Conservation (phyloP, 2,113 vertebrate species). For the Phrynosoma platyrhinos region DNA sequence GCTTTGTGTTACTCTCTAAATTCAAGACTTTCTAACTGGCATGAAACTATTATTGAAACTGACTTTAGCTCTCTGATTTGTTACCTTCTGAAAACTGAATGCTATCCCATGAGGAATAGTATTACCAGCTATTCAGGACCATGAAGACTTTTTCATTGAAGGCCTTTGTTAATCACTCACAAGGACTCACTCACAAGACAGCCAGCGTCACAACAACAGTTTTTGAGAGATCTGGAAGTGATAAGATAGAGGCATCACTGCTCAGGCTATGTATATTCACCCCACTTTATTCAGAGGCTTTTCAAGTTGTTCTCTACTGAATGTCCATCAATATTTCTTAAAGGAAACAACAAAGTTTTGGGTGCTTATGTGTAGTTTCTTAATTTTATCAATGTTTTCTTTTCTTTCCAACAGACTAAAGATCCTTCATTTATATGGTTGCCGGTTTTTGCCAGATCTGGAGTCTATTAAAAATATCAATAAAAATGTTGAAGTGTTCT, state of each 20-base stretch:
- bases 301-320: background rate
- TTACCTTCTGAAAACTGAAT: background rate
- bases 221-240: background rate
- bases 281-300: background rate
- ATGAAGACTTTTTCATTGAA: background rate
- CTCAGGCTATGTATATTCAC: too few species aligned
- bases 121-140: background rate
- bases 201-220: background rate
- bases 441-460: constrained; percentile 50
- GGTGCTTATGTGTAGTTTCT: background rate
- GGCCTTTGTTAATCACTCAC: background rate
- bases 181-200: background rate
- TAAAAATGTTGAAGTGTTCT: constrained; percentile 57
- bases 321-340: background rate
- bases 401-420: constrained; percentile 65
- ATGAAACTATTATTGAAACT: background rate
- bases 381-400: background rate
- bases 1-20: background rate
- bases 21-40: background rate
- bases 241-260: background rate
- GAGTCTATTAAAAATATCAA: constrained; percentile 67
- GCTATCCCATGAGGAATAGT: background rate
- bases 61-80: background rate
- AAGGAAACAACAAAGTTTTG: background rate
- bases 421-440: constrained; percentile 72